Evolutionary conservation across 2,888 invertebrate species (phyloP).

Genomic region (Ophonus ardosiacus): DNA sequence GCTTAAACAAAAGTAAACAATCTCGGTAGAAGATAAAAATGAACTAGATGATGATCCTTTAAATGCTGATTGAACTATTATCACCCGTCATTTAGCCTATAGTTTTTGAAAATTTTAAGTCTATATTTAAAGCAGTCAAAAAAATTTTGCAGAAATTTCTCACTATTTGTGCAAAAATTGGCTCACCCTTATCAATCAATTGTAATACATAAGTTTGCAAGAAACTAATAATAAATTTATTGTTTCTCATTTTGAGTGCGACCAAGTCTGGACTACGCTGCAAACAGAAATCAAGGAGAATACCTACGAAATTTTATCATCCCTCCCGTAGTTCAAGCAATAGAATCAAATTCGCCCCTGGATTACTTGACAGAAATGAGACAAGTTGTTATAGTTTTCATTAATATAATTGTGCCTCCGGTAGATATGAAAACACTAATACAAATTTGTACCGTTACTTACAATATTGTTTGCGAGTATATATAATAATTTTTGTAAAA

Average conservation of each 20-base stretch:
- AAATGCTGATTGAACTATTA: too few species aligned
- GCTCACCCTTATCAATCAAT: too few species aligned
- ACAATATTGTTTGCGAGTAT: constrained; percentile 35
- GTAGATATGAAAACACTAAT: background rate
- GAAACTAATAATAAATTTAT: background rate
- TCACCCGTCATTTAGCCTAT: too few species aligned
- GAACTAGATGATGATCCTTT: too few species aligned
- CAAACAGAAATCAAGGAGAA: constrained; percentile 74
- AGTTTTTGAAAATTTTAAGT: too few species aligned
- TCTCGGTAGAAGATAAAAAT: too few species aligned
- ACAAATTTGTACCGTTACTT: constrained; percentile 1
- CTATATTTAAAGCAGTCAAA: too few species aligned
- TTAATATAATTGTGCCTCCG: constrained; percentile 78
- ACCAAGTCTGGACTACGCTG: constrained; percentile 76
- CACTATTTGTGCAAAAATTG: too few species aligned
- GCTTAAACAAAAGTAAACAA: too few species aligned
- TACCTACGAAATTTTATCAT: constrained; percentile 79
- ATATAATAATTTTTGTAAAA: background rate
- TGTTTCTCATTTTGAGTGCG: constrained; percentile 73
- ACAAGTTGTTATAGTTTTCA: constrained; percentile 83
- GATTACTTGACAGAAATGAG: constrained; percentile 87
- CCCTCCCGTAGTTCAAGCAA: constrained; percentile 79
- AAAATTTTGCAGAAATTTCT: too few species aligned
- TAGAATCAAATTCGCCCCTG: constrained; percentile 82
- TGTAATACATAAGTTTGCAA: too few species aligned